phyloP scores from a whole-genome alignment of 2,888 invertebrate species.

The Nomada ruficornis region DNA sequence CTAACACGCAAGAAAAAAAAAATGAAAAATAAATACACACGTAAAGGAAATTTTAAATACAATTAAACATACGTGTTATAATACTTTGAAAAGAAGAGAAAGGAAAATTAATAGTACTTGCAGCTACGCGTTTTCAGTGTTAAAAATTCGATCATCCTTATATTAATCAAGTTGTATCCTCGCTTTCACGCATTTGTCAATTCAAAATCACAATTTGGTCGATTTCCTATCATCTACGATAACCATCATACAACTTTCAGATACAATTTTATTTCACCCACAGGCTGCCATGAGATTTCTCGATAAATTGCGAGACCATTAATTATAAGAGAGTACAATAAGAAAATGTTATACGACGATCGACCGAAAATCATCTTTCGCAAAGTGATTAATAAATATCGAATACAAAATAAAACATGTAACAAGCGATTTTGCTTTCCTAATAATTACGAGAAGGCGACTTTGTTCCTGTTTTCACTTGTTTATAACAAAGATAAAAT shows the following conservation, averaged over 20 bases:
- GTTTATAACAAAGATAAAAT: too few relatives aligned
- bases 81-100: slow-evolving; percentile 11
- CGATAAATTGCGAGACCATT: too few relatives aligned
- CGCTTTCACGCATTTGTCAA: background rate
- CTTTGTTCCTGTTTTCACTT: too few relatives aligned
- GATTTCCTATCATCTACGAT: slow-evolving; percentile 11
- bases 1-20: slow-evolving; percentile 2
- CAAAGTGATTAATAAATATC: background rate
- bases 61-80: slow-evolving; percentile 13
- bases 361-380: background rate
- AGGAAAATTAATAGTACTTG: background rate
- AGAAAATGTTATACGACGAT: too few relatives aligned
- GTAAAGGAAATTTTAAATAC: slow-evolving; percentile 17
- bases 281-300: background rate
- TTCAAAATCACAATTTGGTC: slow-evolving; percentile 26
- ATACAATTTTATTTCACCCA: background rate
- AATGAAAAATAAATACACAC: slow-evolving; percentile 6
- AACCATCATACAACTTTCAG: slow-evolving; percentile 14
- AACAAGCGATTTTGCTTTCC: too few relatives aligned
- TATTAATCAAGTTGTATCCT: background rate
- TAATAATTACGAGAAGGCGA: too few relatives aligned
- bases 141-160: background rate
- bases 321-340: too few relatives aligned
- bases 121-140: background rate
- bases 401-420: too few relatives aligned